These are phyloP conservation scores for Nyctereutes procyonoides DNA, from an alignment of 2,113 vertebrate genomes.

Conservation along the genomic window DNA sequence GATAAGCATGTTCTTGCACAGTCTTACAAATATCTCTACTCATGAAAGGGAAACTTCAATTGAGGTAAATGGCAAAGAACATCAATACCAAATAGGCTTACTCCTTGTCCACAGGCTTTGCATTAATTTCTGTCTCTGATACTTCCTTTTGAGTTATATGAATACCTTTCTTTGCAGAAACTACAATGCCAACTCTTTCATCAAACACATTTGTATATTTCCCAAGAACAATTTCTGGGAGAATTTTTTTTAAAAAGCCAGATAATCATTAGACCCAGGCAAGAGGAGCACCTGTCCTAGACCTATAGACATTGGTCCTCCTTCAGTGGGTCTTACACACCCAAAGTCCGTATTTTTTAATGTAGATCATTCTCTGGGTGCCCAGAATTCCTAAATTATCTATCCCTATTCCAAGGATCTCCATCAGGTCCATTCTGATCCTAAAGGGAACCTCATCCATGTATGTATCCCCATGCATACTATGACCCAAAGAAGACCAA, in stretches of 20 bases:
- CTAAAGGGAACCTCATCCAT: not conserved
- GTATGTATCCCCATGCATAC: not conserved
- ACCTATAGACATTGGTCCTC: not conserved
- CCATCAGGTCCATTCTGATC: not conserved
- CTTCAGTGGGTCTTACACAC: not conserved
- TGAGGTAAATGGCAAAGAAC: not conserved
- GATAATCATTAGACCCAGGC: not conserved
- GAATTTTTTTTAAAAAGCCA: not conserved
- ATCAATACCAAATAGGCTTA: not conserved
- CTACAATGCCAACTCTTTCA: not conserved
- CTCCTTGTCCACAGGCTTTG: not conserved
- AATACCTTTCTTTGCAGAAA: conserved; percentile 15
- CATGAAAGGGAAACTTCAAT: not conserved
- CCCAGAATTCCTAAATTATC: not conserved
- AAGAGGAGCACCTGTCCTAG: not conserved
- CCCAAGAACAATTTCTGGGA: not conserved
- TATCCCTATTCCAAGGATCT: not conserved
- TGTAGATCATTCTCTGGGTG: not conserved
- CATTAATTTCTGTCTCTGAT: conserved; percentile 14
- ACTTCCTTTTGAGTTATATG: not conserved
- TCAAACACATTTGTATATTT: not conserved
- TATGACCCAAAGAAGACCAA: not conserved
- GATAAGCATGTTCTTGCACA: not conserved
- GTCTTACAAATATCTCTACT: not conserved
- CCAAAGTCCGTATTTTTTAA: not conserved